Evolutionary conservation across 2,113 vertebrate species (phyloP).

Genomic region (Stegostoma tigrinum): DNA sequence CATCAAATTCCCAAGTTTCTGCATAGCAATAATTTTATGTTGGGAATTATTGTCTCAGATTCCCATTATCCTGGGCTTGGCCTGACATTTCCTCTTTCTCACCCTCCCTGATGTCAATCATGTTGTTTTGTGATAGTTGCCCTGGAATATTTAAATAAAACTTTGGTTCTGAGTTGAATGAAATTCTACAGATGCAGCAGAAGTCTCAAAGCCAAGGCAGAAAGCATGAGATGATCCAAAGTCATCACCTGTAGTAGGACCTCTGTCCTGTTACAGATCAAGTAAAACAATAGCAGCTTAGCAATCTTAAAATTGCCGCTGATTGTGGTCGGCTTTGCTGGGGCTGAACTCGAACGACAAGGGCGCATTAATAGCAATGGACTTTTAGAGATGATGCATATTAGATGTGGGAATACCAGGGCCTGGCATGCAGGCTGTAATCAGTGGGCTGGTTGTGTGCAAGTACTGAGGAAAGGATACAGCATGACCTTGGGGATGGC

Average conservation of each 20-base stretch:
- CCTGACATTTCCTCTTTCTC: too few species aligned
- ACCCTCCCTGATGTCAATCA: background rate
- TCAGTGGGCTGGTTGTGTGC: background rate
- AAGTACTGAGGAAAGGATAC: too few species aligned
- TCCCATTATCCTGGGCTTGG: background rate
- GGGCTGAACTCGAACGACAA: background rate
- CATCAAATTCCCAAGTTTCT: background rate
- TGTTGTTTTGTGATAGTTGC: background rate
- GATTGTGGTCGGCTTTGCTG: too few species aligned
- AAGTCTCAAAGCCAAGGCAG: too few species aligned
- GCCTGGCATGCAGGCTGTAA: background rate
- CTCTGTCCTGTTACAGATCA: too few species aligned
- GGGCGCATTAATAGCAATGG: background rate
- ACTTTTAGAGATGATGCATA: background rate
- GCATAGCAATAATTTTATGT: background rate
- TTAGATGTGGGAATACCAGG: background rate
- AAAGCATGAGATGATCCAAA: too few species aligned
- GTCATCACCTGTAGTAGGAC: too few species aligned
- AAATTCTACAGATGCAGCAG: too few species aligned
- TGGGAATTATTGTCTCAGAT: background rate
- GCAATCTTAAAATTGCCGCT: too few species aligned
- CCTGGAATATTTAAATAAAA: background rate
- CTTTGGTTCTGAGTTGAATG: background rate
- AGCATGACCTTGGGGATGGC: too few species aligned
- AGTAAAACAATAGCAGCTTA: too few species aligned